phyloP scores from a whole-genome alignment of 2,797 vertebrate species.

The Gymnothorax javanicus region DNA sequence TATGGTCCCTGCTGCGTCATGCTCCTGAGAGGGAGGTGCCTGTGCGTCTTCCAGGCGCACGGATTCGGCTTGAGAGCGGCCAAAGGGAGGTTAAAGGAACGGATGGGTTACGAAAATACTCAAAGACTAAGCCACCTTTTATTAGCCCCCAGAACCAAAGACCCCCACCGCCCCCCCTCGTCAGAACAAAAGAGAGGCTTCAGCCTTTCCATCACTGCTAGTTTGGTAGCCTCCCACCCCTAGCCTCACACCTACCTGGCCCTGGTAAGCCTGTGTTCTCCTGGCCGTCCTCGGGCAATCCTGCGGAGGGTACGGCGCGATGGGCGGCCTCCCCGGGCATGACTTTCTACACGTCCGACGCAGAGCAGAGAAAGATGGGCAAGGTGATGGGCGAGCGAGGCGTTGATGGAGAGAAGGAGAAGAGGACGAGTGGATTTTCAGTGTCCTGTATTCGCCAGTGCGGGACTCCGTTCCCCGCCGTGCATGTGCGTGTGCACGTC shows the following conservation, averaged over 20 bases:
- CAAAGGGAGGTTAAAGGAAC: background rate
- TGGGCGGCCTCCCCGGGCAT: slow-evolving; percentile 74
- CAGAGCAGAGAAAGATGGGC: slow-evolving; percentile 48
- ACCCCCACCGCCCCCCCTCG: background rate
- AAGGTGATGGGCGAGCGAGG: slow-evolving; percentile 22
- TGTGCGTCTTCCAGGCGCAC: background rate
- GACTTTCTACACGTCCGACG: slow-evolving; percentile 56
- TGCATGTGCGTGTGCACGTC: slow-evolving; percentile 39
- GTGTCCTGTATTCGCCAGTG: background rate
- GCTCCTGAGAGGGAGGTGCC: slow-evolving; percentile 15
- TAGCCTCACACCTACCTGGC: slow-evolving; percentile 67
- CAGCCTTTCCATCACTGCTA: background rate
- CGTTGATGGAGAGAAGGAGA: slow-evolving; percentile 46
- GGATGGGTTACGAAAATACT: background rate
- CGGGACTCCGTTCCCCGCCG: slow-evolving; percentile 57
- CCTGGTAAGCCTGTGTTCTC: slow-evolving; percentile 69
- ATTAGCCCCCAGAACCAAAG: background rate
- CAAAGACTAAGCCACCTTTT: background rate
- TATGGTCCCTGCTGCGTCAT: slow-evolving; percentile 26
- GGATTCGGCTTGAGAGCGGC: background rate
- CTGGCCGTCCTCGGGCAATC: slow-evolving; percentile 60
- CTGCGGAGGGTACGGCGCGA: slow-evolving; percentile 65
- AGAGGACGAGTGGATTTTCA: slow-evolving; percentile 35
- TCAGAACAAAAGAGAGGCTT: background rate
- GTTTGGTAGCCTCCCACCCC: background rate